These are phyloP conservation scores for Sebastes taczanowskii DNA, from an alignment of 2,797 vertebrate genomes.

Conservation along the genomic window DNA sequence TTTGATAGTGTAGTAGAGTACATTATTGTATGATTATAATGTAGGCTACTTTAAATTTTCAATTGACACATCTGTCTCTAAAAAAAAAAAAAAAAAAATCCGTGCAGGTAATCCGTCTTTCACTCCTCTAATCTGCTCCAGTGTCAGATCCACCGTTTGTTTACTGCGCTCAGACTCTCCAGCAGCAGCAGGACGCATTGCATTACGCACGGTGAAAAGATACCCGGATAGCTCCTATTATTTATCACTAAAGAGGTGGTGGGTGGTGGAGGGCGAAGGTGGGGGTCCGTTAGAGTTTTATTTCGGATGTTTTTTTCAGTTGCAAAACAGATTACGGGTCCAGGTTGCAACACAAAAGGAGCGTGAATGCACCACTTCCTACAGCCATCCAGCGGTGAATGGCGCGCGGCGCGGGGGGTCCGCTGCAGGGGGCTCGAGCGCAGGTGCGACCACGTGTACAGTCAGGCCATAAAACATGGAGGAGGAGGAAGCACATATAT, in stretches of 20 bases:
- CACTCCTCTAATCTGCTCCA: constrained; percentile 44
- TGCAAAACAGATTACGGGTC: constrained; percentile 87
- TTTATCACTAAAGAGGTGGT: constrained; percentile 3
- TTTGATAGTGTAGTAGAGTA: neutral
- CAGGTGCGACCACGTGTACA: constrained; percentile 80
- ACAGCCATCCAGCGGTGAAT: constrained; percentile 75
- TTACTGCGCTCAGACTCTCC: constrained; percentile 31
- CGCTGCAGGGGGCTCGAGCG: constrained; percentile 62
- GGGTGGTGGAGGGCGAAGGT: constrained; percentile 53
- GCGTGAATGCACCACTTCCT: constrained; percentile 84
- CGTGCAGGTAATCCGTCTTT: constrained; percentile 26
- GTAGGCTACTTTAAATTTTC: neutral
- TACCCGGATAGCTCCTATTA: constrained; percentile 51
- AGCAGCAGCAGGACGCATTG: constrained; percentile 31
- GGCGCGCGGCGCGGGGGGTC: constrained; percentile 64
- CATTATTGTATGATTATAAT: neutral
- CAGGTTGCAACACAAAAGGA: constrained; percentile 82
- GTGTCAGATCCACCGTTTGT: constrained; percentile 50
- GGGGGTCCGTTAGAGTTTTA: constrained; percentile 81
- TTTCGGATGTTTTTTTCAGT: constrained; percentile 86
- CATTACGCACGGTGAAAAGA: constrained; percentile 54
- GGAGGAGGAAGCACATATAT: constrained; percentile 27
- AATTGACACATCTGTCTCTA: neutral
- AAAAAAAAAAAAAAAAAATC: neutral
- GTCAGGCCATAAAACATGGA: constrained; percentile 58